Percentiles rank a stretch among this genome's conserved stretches.
These are phyloP conservation scores for Paraplagusia blochii DNA, from an alignment of 2,113 vertebrate genomes.

Conservation along the genomic window DNA sequence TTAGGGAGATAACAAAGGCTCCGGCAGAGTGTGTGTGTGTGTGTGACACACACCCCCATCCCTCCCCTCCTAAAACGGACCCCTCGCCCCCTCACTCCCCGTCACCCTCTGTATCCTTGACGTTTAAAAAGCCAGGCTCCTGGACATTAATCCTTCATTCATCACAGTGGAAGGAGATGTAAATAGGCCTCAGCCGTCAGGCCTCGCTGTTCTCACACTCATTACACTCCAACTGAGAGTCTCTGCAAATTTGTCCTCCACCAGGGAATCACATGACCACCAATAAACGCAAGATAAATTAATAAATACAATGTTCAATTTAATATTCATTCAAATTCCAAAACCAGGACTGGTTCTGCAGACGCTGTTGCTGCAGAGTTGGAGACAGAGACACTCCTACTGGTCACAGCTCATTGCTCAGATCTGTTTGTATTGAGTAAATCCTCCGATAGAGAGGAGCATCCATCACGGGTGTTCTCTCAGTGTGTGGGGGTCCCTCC, in stretches of 20 bases:
- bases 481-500: conserved; percentile 55
- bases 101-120: conserved; percentile 7
- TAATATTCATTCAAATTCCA: conserved; percentile 28
- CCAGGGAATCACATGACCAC: conserved; percentile 63
- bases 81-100: conserved; percentile 42
- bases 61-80: no score
- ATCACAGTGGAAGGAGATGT: conserved; percentile 56
- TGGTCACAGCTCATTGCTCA: conserved; percentile 73
- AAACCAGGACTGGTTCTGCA: conserved; percentile 3
- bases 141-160: conserved; percentile 70
- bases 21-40: no score
- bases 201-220: conserved; percentile 60
- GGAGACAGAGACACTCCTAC: conserved; percentile 68
- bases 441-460: conserved; percentile 75
- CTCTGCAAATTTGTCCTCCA: conserved; percentile 68
- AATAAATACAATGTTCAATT: conserved; percentile 30
- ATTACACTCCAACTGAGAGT: conserved; percentile 58
- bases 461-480: conserved; percentile 65
- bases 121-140: conserved; percentile 58
- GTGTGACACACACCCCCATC: no score
- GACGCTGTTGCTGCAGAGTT: conserved; percentile 54
- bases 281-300: background rate
- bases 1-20: conserved; percentile 23
- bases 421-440: conserved; percentile 77
- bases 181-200: conserved; percentile 60